A percentile compares a stretch with the other conserved stretches of the same genome.
phyloP scores from a whole-genome alignment of 1,140 invertebrate species.

The Apis florea region DNA sequence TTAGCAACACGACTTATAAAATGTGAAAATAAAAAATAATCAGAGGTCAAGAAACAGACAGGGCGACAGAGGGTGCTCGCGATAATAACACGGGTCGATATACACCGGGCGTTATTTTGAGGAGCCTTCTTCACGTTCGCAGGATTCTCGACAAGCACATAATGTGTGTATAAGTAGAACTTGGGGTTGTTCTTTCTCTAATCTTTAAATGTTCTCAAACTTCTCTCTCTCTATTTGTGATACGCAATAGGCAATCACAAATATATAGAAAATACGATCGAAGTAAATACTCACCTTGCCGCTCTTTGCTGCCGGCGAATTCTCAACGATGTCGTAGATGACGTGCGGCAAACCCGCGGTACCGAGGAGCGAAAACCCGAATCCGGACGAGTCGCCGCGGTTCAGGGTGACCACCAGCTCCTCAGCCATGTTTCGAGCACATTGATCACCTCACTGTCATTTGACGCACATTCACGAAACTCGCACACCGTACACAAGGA shows the following conservation, averaged over 20 bases:
- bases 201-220: constrained; percentile 26
- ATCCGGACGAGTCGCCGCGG: constrained; percentile 90
- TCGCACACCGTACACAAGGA: constrained; percentile 43
- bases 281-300: constrained; percentile 86
- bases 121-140: constrained; percentile 20
- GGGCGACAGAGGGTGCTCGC: constrained; percentile 57
- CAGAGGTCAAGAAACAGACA: constrained; percentile 52
- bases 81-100: constrained; percentile 64
- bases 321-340: constrained; percentile 94
- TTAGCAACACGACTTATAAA: constrained; percentile 14
- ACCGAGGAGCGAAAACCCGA: constrained; percentile 93
- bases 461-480: constrained; percentile 58
- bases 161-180: not conserved
- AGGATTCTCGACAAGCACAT: constrained; percentile 26
- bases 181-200: constrained; percentile 4
- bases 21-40: constrained; percentile 44
- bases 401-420: constrained; percentile 91
- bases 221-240: not conserved
- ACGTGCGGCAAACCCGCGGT: constrained; percentile 93
- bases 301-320: constrained; percentile 93
- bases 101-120: constrained; percentile 60
- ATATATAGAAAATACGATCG: constrained; percentile 3
- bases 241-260: no score
- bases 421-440: constrained; percentile 87
- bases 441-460: constrained; percentile 73